A percentile compares a stretch with the other conserved stretches of the same genome.
These are phyloP conservation scores for Orthonyx spaldingii DNA, from an alignment of 2,113 vertebrate genomes.

Conservation along the genomic window DNA sequence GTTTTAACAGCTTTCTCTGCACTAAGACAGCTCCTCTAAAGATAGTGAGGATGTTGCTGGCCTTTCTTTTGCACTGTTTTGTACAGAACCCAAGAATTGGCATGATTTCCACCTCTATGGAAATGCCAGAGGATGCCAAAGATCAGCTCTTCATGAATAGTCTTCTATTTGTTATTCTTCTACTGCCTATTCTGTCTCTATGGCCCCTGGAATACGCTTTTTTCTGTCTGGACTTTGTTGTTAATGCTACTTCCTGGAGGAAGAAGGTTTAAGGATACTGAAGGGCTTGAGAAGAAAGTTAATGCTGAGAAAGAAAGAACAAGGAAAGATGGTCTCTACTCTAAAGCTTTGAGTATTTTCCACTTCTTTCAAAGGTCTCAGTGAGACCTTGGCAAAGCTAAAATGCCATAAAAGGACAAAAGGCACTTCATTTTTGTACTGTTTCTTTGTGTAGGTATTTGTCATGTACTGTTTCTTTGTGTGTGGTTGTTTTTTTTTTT, in stretches of 20 bases:
- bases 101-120: not conserved
- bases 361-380: not conserved
- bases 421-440: not conserved
- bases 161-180: not conserved
- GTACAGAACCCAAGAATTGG: not conserved
- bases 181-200: not conserved
- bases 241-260: not conserved
- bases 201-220: accelerated
- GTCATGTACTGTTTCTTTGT: not conserved
- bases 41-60: not conserved
- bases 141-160: not conserved
- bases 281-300: not conserved
- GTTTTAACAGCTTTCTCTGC: not conserved
- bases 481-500: accelerated
- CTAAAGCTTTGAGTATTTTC: not conserved
- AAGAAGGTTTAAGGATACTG: not conserved
- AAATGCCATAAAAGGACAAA: not conserved
- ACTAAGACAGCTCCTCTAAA: not conserved
- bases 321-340: not conserved
- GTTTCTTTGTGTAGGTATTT: not conserved
- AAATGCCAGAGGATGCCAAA: not conserved
- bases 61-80: not conserved
- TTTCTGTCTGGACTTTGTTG: not conserved
- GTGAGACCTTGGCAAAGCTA: not conserved
- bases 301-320: not conserved